Percentiles rank a stretch among this genome's conserved stretches.
Evolutionary conservation across 2,797 vertebrate species (phyloP).

Genomic region (Protonibea diacanthus): DNA sequence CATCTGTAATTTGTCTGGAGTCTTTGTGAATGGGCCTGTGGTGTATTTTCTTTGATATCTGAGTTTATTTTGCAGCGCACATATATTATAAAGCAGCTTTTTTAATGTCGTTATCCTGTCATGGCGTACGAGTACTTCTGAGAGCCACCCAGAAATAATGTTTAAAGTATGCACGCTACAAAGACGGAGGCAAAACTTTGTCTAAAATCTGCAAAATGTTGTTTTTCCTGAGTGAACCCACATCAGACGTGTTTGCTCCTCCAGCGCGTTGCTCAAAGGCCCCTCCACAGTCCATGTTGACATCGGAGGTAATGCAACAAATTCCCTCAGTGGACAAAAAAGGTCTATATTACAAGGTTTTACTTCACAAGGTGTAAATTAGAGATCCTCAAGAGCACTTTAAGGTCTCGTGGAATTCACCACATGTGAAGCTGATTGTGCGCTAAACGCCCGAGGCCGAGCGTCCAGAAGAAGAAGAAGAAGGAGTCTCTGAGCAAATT

Average conservation of each 20-base stretch:
- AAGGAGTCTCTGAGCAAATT: background rate
- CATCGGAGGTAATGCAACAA: background rate
- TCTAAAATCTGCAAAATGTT: constrained; percentile 2
- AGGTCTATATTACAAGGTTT: background rate
- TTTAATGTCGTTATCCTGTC: constrained; percentile 1
- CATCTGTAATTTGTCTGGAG: background rate
- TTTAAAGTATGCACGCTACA: background rate
- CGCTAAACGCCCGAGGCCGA: too few species aligned
- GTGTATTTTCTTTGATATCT: background rate
- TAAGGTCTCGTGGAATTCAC: constrained; percentile 2
- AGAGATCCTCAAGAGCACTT: background rate
- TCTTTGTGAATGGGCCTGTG: background rate
- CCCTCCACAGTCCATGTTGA: background rate
- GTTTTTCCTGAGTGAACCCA: background rate
- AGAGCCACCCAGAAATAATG: background rate
- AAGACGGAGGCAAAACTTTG: background rate
- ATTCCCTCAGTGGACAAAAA: background rate
- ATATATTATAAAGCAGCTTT: background rate
- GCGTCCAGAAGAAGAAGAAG: too few species aligned
- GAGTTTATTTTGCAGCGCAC: background rate
- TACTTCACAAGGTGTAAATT: background rate
- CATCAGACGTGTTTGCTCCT: too few species aligned
- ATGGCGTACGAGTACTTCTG: too few species aligned
- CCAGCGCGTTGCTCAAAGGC: background rate
- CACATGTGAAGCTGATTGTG: background rate